These are phyloP conservation scores for Ligdia adustata DNA, from an alignment of 2,888 invertebrate genomes.

Conservation along the genomic window DNA sequence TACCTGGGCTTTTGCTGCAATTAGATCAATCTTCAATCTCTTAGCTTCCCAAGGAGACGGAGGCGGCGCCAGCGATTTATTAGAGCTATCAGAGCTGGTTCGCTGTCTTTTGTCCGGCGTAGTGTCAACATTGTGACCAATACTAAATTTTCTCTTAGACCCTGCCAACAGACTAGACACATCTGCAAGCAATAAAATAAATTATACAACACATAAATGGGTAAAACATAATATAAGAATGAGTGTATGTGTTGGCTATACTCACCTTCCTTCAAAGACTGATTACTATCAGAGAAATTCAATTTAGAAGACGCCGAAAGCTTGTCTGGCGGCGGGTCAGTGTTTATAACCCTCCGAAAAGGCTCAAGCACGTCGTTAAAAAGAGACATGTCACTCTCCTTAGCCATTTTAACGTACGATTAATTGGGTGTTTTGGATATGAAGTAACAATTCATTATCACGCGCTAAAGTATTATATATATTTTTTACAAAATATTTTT, in stretches of 20 bases:
- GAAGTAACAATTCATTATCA: neutral
- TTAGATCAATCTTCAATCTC: slow-evolving; percentile 85
- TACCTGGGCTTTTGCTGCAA: slow-evolving; percentile 85
- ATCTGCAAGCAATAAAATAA: slow-evolving; percentile 42
- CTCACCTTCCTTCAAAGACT: slow-evolving; percentile 71
- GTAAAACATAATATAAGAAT: neutral
- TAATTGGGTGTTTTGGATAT: neutral
- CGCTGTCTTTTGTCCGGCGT: slow-evolving; percentile 72
- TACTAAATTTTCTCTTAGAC: slow-evolving; percentile 72
- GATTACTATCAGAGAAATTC: slow-evolving; percentile 77
- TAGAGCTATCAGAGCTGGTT: slow-evolving; percentile 56
- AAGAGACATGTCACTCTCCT: slow-evolving; percentile 75
- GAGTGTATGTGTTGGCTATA: neutral
- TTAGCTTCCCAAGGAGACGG: slow-evolving; percentile 88
- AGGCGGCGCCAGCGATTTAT: slow-evolving; percentile 45
- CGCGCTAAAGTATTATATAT: neutral
- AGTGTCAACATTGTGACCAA: slow-evolving; percentile 49
- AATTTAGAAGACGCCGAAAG: slow-evolving; percentile 70
- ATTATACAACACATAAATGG: neutral
- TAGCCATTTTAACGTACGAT: slow-evolving; percentile 57
- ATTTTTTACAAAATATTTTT: neutral
- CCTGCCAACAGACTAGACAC: slow-evolving; percentile 60
- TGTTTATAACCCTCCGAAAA: slow-evolving; percentile 75
- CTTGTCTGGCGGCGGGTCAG: slow-evolving; percentile 76
- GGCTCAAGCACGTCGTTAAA: slow-evolving; percentile 76